phyloP scores from a whole-genome alignment of 2,113 vertebrate species.

The Cnemophilus loriae region DNA sequence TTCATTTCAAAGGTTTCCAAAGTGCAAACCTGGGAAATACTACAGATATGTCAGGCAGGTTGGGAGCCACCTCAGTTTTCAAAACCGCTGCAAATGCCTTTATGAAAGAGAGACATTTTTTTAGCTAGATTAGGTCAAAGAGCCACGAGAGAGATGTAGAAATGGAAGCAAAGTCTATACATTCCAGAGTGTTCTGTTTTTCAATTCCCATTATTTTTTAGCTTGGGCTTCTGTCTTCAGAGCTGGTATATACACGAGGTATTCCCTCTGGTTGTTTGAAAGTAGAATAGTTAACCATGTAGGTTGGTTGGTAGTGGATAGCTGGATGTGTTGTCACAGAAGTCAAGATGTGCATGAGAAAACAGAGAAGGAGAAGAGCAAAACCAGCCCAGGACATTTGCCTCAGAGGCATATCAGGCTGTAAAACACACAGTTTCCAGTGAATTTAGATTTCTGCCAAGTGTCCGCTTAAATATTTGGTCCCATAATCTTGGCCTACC shows the following conservation, averaged over 20 bases:
- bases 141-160: background rate
- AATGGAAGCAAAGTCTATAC: background rate
- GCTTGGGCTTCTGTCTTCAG: background rate
- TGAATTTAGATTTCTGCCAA: background rate
- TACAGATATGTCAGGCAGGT: background rate
- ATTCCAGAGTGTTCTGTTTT: background rate
- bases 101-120: background rate
- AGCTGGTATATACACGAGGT: background rate
- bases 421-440: background rate
- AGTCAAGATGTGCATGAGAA: background rate
- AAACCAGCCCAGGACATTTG: background rate
- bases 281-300: background rate
- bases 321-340: background rate
- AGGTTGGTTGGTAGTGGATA: background rate
- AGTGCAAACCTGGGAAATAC: background rate
- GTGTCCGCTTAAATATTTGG: background rate
- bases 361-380: background rate
- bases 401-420: background rate
- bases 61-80: background rate
- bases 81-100: background rate
- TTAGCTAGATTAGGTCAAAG: background rate
- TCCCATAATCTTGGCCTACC: background rate
- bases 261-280: background rate
- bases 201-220: background rate
- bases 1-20: background rate